phyloP scores from a whole-genome alignment of 2,113 vertebrate species.

The Cygnus atratus region DNA sequence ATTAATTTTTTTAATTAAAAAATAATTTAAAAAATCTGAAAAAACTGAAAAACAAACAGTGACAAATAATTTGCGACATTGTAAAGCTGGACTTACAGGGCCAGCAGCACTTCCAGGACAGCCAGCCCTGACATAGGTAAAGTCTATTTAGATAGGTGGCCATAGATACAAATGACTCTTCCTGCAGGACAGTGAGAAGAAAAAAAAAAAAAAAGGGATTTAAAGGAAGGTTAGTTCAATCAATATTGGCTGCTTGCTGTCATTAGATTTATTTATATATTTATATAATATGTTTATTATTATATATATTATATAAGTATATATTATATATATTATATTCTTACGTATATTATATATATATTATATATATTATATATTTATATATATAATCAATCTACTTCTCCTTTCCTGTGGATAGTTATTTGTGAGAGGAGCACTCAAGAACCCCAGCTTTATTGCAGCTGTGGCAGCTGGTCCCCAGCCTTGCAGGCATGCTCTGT shows the following conservation, averaged over 20 bases:
- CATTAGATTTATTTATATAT: background rate
- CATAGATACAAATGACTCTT: background rate
- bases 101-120: background rate
- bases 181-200: background rate
- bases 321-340: no score
- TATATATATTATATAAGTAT: no score
- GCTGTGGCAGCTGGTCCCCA: background rate
- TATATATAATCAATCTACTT: background rate
- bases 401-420: background rate
- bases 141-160: background rate
- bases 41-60: background rate
- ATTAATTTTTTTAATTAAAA: background rate
- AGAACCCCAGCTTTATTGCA: background rate
- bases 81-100: background rate
- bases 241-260: background rate
- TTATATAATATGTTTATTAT: no score
- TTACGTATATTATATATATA: no score
- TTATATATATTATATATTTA: no score
- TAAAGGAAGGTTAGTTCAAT: background rate
- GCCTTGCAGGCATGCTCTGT: accelerated
- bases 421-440: background rate
- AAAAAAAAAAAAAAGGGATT: no score
- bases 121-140: background rate
- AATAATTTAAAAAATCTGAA: no score
- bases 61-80: background rate